A percentile compares a stretch with the other conserved stretches of the same genome.
These are phyloP conservation scores for Phrynocephalus versicolor DNA, from an alignment of 2,113 vertebrate species.

Conservation along the genomic window DNA sequence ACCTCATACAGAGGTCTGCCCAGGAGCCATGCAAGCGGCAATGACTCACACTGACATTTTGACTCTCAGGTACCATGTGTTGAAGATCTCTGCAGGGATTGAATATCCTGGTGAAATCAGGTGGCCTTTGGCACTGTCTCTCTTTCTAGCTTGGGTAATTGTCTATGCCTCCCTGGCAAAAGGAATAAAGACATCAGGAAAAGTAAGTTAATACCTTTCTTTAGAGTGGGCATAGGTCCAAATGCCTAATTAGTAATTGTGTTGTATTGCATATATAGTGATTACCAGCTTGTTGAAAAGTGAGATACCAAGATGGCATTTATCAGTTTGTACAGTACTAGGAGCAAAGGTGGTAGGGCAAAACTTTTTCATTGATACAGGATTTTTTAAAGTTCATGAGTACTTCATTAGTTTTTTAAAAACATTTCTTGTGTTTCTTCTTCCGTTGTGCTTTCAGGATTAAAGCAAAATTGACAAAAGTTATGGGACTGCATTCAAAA, in stretches of 20 bases:
- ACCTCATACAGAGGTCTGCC: neutral
- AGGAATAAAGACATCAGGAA: conserved; percentile 98
- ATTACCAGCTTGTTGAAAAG: neutral
- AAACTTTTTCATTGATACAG: conserved; percentile 4
- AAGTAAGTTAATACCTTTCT: conserved; percentile 79
- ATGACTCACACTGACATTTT: neutral
- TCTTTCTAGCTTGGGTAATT: conserved; percentile 94
- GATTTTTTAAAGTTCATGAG: neutral
- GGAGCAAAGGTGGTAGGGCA: neutral
- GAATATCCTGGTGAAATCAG: conserved; percentile 95
- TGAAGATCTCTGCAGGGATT: conserved; percentile 98
- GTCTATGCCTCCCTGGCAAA: conserved; percentile 95
- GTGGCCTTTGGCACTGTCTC: conserved; percentile 90
- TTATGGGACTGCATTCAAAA: neutral
- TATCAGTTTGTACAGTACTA: neutral
- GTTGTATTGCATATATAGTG: neutral
- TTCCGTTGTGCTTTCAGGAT: neutral
- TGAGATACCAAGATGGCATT: neutral
- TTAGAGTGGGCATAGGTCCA: neutral
- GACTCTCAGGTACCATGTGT: conserved; percentile 88
- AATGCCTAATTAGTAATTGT: neutral
- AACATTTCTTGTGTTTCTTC: neutral
- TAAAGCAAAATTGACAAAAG: neutral
- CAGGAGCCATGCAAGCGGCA: neutral
- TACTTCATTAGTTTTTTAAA: no score